These are phyloP conservation scores for Diplosoma virens DNA, from an alignment of 23 tunicate genomes.

Conservation along the genomic window DNA sequence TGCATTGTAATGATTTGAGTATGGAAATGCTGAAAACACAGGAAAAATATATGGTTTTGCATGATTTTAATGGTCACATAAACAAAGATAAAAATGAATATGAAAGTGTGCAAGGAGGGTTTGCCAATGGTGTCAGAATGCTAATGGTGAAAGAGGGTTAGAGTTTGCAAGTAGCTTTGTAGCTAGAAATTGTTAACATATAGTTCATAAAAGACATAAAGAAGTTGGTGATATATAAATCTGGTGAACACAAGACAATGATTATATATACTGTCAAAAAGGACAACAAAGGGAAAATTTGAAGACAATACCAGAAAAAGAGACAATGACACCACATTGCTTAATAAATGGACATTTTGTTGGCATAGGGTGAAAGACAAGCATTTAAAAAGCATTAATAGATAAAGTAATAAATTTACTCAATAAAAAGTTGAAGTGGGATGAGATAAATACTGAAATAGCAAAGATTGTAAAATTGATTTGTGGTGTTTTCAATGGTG, in stretches of 20 bases:
- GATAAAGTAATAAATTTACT: not conserved
- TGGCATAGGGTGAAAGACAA: not conserved
- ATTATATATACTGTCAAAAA: slow-evolving; percentile 1
- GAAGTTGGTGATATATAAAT: not conserved
- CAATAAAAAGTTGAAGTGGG: not conserved
- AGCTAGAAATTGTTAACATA: not conserved
- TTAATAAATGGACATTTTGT: not conserved
- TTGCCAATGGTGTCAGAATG: not conserved
- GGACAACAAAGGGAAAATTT: not conserved
- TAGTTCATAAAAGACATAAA: not conserved
- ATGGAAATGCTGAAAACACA: too few relatives aligned
- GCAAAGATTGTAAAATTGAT: slow-evolving; percentile 18
- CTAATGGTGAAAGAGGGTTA: not conserved
- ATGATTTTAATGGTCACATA: not conserved
- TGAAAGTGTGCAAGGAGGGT: too few relatives aligned
- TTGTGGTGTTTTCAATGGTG: too few relatives aligned
- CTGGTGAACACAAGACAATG: slow-evolving; percentile 8
- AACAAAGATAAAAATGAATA: not conserved
- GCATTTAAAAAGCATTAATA: not conserved
- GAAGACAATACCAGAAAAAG: not conserved
- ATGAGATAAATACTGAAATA: not conserved
- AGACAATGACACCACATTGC: not conserved
- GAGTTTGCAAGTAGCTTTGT: not conserved
- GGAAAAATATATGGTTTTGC: not conserved
- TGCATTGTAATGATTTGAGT: too few relatives aligned